Evolutionary conservation across 2,113 vertebrate genomes (phyloP).

Genomic region (Cinclus cinclus): DNA sequence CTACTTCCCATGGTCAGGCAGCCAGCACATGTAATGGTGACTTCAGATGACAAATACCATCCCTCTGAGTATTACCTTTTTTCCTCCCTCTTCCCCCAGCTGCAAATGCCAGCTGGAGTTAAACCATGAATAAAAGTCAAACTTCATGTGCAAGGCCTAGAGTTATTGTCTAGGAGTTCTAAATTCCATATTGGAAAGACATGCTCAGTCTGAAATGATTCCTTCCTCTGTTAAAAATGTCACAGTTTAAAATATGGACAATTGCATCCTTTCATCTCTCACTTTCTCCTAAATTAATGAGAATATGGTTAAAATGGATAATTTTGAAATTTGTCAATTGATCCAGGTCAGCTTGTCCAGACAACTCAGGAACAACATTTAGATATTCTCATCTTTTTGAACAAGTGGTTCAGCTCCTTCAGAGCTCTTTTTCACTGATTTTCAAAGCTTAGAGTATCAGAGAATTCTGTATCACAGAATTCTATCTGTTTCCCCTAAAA

Average conservation of each 20-base stretch:
- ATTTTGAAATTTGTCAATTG: not conserved
- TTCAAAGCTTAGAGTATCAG: not conserved
- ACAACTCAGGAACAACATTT: not conserved
- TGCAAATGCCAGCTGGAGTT: not conserved
- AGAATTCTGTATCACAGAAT: not conserved
- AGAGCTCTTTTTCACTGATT: not conserved
- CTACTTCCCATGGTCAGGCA: not conserved
- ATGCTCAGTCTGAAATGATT: not conserved
- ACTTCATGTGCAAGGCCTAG: not conserved
- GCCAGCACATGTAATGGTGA: fast-evolving
- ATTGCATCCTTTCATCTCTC: not conserved
- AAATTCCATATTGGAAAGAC: not conserved
- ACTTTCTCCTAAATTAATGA: not conserved
- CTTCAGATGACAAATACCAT: not conserved
- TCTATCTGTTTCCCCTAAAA: not conserved
- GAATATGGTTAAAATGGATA: not conserved
- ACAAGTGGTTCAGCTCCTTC: not conserved
- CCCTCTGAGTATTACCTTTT: not conserved
- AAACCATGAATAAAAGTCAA: not conserved
- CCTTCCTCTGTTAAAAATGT: not conserved
- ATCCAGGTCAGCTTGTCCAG: not conserved
- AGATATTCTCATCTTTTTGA: not conserved
- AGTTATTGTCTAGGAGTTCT: not conserved
- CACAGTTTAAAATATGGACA: not conserved
- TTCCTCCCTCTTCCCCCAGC: not conserved